Evolutionary conservation across 2,888 invertebrate species (phyloP), one percentile per base, ranked within the genome.

Genomic region (Geotrupes spiniger): DNA sequence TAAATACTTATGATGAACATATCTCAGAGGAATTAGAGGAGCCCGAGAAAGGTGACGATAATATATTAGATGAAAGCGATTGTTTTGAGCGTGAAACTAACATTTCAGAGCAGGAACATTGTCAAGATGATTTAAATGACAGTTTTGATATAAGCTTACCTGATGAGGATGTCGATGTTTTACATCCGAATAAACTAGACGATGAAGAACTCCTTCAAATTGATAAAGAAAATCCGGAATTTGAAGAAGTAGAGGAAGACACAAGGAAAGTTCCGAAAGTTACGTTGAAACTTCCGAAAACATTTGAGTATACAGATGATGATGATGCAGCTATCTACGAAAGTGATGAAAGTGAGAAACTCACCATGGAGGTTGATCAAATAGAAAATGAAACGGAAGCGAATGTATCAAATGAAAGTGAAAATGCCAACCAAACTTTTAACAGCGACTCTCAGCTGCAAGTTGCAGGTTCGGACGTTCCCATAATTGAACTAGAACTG

Each of bases 401-500:
- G 49, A 63, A 69, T 56, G 49, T 59, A 36, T 65, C 66, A 53
- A 63, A 63, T 48, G 76, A 78, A 58, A 53, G 52, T 40, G 61
- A 63, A 16, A 54, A 54, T 41, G 14, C 37, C 15, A 8, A 14
- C 12, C 16, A 11, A 26, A 27, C 25, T 37, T 29, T 26, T 10
- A 11, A 26, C 36, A 38, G 15, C 8, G 45, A 36, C 36, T 41
- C 37, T 25, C 38, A 27, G 26, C 39, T 64, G 44, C 63, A 72
- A 26, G 64, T 81, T n/a, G 85, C 85, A 1, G 77, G 79, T 16
- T 77, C 80, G 15, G 85, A 89, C 60, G 76, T 84, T 14, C 79
- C 82, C 46, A 75, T 82, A 9, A 79, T 84, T 48, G 89, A 90
- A 62, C 69, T 91, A 39, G 82, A 84, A 53, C 74, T 92, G 28